Conservation (phyloP, 2,113 vertebrate genomes). For the Hyperopisus bebe region DNA sequence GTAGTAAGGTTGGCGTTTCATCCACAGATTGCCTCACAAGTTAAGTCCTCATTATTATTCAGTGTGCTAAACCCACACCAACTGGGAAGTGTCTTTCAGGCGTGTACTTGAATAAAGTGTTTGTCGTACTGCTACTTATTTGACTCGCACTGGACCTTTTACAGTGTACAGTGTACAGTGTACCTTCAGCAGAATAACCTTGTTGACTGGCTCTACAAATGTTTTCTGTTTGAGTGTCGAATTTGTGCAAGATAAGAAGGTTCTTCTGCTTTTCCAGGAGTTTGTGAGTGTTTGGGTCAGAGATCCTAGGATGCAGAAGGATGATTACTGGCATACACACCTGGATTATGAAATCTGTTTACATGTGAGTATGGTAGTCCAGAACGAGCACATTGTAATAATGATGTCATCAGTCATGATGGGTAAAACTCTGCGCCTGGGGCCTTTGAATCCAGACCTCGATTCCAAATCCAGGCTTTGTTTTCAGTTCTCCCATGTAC, state of each 20-base stretch:
- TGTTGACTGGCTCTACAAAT: neutral
- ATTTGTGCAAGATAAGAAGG: neutral
- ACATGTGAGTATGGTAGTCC: constrained; percentile 69
- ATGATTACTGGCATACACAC: constrained; percentile 78
- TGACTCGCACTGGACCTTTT: neutral
- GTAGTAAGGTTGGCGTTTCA: neutral
- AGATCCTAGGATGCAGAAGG: constrained; percentile 75
- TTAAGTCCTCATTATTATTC: neutral
- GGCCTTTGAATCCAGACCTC: neutral
- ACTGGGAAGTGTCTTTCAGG: neutral
- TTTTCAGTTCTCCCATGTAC: neutral
- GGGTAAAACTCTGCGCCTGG: neutral
- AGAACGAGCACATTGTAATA: neutral
- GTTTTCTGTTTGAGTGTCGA: neutral
- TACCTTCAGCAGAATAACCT: neutral
- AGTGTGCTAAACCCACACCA: neutral
- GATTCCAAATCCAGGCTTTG: neutral
- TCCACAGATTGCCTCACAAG: neutral
- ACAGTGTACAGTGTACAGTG: neutral
- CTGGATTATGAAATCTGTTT: constrained; percentile 87
- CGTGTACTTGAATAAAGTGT: neutral
- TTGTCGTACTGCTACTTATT: neutral
- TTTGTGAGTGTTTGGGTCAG: constrained; percentile 78
- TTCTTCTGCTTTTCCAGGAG: constrained; percentile 66
- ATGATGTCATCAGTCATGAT: neutral